A percentile compares a stretch with the other conserved stretches of the same genome.
phyloP scores from a whole-genome alignment of 2,113 vertebrate genomes.

The Poeciliopsis turrubarensis region DNA sequence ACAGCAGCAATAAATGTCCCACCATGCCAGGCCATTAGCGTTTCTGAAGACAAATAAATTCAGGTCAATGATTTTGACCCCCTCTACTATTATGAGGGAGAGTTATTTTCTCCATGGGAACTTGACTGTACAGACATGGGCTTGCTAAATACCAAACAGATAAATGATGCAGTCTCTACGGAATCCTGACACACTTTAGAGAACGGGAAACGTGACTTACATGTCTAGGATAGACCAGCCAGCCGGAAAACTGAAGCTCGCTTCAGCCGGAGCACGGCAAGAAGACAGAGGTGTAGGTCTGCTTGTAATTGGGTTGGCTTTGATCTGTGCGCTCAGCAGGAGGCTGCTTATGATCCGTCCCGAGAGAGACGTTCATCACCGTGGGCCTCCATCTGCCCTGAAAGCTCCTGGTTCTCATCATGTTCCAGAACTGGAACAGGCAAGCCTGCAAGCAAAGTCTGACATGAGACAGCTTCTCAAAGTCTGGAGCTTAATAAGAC shows the following conservation, averaged over 20 bases:
- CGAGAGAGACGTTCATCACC: constrained; percentile 36
- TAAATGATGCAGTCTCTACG: constrained; percentile 1
- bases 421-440: constrained; percentile 35
- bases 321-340: constrained; percentile 58
- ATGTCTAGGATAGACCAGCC: not conserved
- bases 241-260: not conserved
- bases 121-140: not conserved
- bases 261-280: constrained; percentile 18
- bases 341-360: constrained; percentile 47
- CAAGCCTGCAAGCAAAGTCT: constrained; percentile 26
- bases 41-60: constrained; percentile 25
- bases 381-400: constrained; percentile 19
- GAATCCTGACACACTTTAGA: not conserved
- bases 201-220: not conserved
- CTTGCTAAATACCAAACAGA: constrained; percentile 5
- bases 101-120: constrained; percentile 5
- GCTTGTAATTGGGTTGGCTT: constrained; percentile 59
- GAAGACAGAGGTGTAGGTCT: constrained; percentile 34
- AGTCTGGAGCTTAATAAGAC: no score
- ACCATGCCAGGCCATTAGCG: constrained; percentile 11
- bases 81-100: constrained; percentile 27
- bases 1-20: no score
- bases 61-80: constrained; percentile 48
- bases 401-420: constrained; percentile 42
- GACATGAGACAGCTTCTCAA: constrained; percentile 39